Evolutionary conservation across 2,888 invertebrate genomes (phyloP).

Genomic region (Salpingus planirostris): DNA sequence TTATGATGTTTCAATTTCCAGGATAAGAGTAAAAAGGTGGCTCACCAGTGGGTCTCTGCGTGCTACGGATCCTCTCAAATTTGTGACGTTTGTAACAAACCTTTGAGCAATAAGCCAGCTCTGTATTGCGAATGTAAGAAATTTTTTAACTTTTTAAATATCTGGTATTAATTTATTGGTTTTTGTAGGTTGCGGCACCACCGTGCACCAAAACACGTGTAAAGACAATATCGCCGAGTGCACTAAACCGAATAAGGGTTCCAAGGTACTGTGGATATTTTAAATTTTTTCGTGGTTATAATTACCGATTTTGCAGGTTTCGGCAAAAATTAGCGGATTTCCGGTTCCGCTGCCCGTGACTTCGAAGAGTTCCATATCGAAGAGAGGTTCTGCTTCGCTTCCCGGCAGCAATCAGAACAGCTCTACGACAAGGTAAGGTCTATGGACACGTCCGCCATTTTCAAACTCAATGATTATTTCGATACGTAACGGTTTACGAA

Average conservation of each 20-base stretch:
- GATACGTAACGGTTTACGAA: no score
- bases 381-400: slow-evolving; percentile 36
- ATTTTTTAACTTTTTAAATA: slow-evolving; percentile 5
- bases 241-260: slow-evolving; percentile 56
- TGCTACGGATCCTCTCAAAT: slow-evolving; percentile 55
- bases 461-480: no score
- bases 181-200: slow-evolving; percentile 69
- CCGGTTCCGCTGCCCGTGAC: slow-evolving; percentile 33
- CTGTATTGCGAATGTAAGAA: slow-evolving; percentile 71
- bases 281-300: no score
- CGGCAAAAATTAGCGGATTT: slow-evolving; percentile 23
- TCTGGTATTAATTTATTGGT: slow-evolving; percentile 11
- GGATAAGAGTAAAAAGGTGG: slow-evolving; percentile 68
- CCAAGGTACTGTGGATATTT: no score
- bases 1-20: slow-evolving; percentile 31
- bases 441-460: no score
- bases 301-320: slow-evolving; percentile 2
- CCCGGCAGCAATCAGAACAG: slow-evolving; percentile 34
- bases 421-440: slow-evolving; percentile 37
- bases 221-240: slow-evolving; percentile 84
- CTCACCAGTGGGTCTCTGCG: slow-evolving; percentile 67
- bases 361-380: slow-evolving; percentile 36
- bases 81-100: slow-evolving; percentile 73
- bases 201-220: slow-evolving; percentile 78
- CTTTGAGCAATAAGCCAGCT: slow-evolving; percentile 69